Conservation (phyloP, 2,797 vertebrate species). For the Eremophila alpestris region DNA sequence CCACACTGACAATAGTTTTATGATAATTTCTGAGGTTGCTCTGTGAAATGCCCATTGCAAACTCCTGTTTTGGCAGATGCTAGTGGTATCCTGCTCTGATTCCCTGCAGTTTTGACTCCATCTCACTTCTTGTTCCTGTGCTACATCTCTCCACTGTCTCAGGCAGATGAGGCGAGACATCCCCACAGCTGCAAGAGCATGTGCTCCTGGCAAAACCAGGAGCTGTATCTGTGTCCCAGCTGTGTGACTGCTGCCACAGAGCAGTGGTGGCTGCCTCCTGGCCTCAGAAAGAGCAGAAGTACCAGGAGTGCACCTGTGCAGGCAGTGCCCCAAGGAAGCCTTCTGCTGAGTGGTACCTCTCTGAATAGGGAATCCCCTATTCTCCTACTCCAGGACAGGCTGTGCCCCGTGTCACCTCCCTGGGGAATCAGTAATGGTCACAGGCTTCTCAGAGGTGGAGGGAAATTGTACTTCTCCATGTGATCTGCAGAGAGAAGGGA, state of each 20-base stretch:
- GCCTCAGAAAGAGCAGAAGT: neutral
- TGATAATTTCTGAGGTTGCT: neutral
- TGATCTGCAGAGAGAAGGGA: neutral
- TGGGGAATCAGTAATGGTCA: accelerated
- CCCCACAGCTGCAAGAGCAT: neutral
- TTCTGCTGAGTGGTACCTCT: neutral
- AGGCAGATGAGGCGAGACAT: neutral
- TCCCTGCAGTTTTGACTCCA: neutral
- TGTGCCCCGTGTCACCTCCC: neutral
- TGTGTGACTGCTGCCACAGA: neutral
- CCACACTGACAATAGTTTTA: neutral
- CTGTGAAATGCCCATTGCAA: neutral
- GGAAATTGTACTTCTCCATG: neutral
- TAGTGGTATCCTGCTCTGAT: neutral
- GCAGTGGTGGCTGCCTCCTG: neutral
- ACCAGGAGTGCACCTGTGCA: neutral
- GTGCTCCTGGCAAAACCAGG: neutral
- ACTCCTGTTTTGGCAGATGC: neutral
- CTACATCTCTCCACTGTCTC: neutral
- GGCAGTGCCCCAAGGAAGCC: neutral
- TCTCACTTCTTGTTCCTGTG: neutral
- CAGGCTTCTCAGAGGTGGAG: neutral
- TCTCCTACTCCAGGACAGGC: neutral
- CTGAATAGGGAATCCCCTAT: neutral
- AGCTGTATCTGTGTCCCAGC: neutral